phyloP scores from a whole-genome alignment of 2,888 invertebrate genomes.

The Sylvicola cinctus region DNA sequence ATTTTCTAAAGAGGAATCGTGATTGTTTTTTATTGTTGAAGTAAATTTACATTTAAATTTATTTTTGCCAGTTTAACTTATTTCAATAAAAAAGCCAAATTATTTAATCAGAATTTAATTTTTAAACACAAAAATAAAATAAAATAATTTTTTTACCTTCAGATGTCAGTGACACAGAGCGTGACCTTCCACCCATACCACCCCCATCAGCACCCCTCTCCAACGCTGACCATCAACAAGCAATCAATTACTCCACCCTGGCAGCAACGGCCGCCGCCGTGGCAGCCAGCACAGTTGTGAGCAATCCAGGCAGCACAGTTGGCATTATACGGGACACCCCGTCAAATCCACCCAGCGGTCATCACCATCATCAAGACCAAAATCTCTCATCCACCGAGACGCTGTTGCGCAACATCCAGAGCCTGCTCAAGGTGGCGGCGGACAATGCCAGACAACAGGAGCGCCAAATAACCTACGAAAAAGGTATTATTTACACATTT shows the following conservation, averaged over 20 bases:
- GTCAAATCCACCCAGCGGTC: constrained; percentile 26
- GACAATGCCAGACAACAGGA: constrained; percentile 94
- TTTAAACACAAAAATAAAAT: too few species aligned
- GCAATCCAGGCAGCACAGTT: constrained; percentile 16
- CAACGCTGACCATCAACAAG: constrained; percentile 32
- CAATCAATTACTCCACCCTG: constrained; percentile 63
- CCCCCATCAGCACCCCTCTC: constrained; percentile 32
- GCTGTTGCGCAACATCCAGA: constrained; percentile 84
- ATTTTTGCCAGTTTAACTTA: too few species aligned
- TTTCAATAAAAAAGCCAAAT: too few species aligned
- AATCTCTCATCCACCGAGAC: constrained; percentile 77
- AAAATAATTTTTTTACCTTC: too few species aligned
- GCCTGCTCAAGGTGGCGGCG: constrained; percentile 88
- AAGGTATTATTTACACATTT: constrained; percentile 54
- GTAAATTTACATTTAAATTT: too few species aligned
- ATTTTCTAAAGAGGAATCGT: too few species aligned
- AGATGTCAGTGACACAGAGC: constrained; percentile 58
- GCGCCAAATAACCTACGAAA: constrained; percentile 87
- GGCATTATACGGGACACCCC: constrained; percentile 26
- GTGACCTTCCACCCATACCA: constrained; percentile 41
- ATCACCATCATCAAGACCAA: constrained; percentile 36
- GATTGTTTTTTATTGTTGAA: too few species aligned
- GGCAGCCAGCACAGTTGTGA: constrained; percentile 16
- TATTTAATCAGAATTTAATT: too few species aligned
- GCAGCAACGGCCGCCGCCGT: constrained; percentile 40